Conservation (phyloP, 2,113 vertebrate genomes). For the Tiliqua scincoides region DNA sequence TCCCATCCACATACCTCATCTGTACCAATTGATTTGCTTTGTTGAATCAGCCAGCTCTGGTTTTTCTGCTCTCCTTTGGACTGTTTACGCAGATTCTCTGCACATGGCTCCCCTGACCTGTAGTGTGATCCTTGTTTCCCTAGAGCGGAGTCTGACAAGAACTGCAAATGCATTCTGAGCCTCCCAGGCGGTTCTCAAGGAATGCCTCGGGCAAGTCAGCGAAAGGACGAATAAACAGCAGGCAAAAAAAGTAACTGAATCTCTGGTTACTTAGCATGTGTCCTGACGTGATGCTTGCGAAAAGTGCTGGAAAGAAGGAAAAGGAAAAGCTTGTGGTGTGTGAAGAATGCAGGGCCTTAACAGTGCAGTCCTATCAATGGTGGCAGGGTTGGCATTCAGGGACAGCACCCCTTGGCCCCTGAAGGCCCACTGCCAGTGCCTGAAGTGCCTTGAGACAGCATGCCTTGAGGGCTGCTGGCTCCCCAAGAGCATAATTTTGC, state of each 20-base stretch:
- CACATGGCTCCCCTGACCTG: background rate
- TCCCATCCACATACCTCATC: too few relatives aligned
- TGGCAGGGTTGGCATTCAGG: too few relatives aligned
- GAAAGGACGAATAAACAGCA: background rate
- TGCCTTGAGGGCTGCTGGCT: too few relatives aligned
- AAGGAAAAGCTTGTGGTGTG: background rate
- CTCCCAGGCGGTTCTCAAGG: slow-evolving; percentile 8
- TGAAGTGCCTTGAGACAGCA: too few relatives aligned
- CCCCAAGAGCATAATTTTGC: too few relatives aligned
- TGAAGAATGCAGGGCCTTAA: background rate
- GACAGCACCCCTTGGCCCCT: too few relatives aligned
- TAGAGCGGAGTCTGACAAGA: background rate
- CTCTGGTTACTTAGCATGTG: background rate
- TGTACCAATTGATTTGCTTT: background rate
- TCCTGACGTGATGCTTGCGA: background rate
- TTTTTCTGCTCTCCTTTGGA: background rate
- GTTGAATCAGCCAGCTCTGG: background rate
- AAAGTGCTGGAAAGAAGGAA: background rate
- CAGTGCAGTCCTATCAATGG: background rate
- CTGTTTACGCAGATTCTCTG: background rate
- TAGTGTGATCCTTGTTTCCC: background rate
- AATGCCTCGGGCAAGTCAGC: background rate
- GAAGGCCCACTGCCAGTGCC: too few relatives aligned
- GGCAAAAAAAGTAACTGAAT: background rate
- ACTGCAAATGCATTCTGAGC: background rate